Percentiles rank a stretch among this genome's conserved stretches.
These are phyloP conservation scores for Petrocephalus schoutedeni DNA, from an alignment of 2,797 vertebrate species.

Conservation along the genomic window DNA sequence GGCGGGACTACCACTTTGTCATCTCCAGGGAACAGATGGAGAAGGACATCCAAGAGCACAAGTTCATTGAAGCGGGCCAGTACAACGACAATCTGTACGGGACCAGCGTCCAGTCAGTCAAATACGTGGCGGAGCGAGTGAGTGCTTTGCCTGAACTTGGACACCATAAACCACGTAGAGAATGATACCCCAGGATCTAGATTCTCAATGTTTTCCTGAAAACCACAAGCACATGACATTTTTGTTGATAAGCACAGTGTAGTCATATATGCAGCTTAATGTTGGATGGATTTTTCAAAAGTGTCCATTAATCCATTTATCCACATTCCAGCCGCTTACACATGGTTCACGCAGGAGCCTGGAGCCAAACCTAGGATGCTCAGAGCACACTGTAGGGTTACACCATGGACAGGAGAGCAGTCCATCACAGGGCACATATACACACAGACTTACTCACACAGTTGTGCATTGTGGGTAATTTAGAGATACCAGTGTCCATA, in stretches of 20 bases:
- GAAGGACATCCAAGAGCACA: slow-evolving; percentile 98
- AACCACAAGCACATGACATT: background rate
- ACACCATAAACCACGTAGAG: background rate
- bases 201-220: background rate
- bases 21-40: slow-evolving; percentile 96
- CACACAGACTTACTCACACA: background rate
- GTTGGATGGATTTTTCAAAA: too few species aligned
- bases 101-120: slow-evolving; percentile 92
- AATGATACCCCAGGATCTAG: too few species aligned
- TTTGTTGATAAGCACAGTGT: background rate
- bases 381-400: background rate
- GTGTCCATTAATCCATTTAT: background rate
- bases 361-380: background rate
- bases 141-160: slow-evolving; percentile 31
- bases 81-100: slow-evolving; percentile 97
- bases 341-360: background rate
- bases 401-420: background rate
- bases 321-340: background rate
- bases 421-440: background rate
- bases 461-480: background rate
- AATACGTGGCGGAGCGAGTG: slow-evolving; percentile 95
- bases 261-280: background rate
- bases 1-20: slow-evolving; percentile 95
- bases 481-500: background rate
- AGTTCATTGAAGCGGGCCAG: slow-evolving; percentile 97